phyloP scores from a whole-genome alignment of 2,797 vertebrate species.

The Chelon labrosus region DNA sequence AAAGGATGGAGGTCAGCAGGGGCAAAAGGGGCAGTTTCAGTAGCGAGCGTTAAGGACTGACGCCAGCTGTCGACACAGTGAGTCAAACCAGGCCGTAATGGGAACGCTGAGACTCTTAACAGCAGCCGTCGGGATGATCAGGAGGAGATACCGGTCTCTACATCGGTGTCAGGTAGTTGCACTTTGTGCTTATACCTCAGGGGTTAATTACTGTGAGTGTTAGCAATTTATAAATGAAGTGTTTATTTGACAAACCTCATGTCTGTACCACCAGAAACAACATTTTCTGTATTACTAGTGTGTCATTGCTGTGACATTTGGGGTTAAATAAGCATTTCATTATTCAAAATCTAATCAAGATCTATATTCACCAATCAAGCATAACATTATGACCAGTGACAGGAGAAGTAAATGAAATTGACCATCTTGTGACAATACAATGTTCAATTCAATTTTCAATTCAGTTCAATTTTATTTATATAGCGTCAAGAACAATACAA shows the following conservation, averaged over 20 bases:
- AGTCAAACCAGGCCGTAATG: conserved; percentile 31
- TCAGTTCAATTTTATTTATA: too few relatives aligned
- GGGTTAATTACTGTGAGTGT: conserved; percentile 48
- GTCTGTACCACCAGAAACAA: conserved; percentile 18
- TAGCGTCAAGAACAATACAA: too few relatives aligned
- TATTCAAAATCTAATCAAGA: background rate
- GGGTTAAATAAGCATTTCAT: conserved; percentile 13
- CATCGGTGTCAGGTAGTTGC: conserved; percentile 49
- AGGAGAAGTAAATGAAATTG: too few relatives aligned
- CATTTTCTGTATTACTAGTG: conserved; percentile 2
- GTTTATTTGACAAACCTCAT: conserved; percentile 36
- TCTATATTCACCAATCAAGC: background rate
- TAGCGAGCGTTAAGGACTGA: conserved; percentile 50
- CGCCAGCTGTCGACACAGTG: conserved; percentile 34
- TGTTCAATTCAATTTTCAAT: too few relatives aligned
- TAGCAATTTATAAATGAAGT: conserved; percentile 47
- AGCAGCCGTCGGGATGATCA: conserved; percentile 36
- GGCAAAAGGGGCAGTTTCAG: conserved; percentile 82
- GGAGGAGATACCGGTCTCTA: conserved; percentile 5
- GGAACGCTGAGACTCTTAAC: conserved; percentile 2
- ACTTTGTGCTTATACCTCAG: conserved; percentile 70
- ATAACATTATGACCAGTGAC: too few relatives aligned
- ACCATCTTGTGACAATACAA: too few relatives aligned
- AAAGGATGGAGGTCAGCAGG: conserved; percentile 77
- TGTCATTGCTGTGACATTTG: conserved; percentile 6